phyloP scores from a whole-genome alignment of 23 tunicate species.

The Trididemnum nubilum region DNA sequence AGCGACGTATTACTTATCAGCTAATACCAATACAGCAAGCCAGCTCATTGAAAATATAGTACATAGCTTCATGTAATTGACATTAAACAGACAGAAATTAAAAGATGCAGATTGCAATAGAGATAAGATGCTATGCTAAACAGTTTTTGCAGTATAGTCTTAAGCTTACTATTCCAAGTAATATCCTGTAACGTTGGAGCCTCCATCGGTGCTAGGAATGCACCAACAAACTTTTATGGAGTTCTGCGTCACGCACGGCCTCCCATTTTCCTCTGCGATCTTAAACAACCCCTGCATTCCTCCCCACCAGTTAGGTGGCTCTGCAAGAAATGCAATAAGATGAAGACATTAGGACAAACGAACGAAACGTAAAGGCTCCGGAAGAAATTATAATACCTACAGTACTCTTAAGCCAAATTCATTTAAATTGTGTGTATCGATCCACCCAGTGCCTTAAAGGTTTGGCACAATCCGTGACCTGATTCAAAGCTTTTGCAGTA shows the following conservation, averaged over 20 bases:
- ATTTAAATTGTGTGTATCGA: too few relatives aligned
- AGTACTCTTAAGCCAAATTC: neutral
- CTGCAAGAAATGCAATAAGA: conserved; percentile 15
- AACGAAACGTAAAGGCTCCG: neutral
- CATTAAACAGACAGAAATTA: too few relatives aligned
- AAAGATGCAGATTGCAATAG: too few relatives aligned
- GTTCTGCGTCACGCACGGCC: conserved; percentile 73
- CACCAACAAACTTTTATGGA: conserved; percentile 97
- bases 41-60: too few relatives aligned
- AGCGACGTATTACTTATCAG: too few relatives aligned
- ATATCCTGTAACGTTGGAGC: conserved; percentile 82
- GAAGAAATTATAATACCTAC: neutral
- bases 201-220: conserved; percentile 87
- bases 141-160: too few relatives aligned
- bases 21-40: too few relatives aligned
- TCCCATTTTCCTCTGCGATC: conserved; percentile 77
- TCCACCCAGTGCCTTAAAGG: too few relatives aligned
- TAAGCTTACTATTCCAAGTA: conserved; percentile 68
- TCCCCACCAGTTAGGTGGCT: conserved; percentile 95
- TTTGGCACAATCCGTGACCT: too few relatives aligned
- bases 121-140: too few relatives aligned
- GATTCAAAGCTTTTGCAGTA: too few relatives aligned
- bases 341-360: neutral
- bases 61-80: too few relatives aligned
- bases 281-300: conserved; percentile 70